Conservation (phyloP, 2,797 vertebrate species). For the Balearica regulorum region DNA sequence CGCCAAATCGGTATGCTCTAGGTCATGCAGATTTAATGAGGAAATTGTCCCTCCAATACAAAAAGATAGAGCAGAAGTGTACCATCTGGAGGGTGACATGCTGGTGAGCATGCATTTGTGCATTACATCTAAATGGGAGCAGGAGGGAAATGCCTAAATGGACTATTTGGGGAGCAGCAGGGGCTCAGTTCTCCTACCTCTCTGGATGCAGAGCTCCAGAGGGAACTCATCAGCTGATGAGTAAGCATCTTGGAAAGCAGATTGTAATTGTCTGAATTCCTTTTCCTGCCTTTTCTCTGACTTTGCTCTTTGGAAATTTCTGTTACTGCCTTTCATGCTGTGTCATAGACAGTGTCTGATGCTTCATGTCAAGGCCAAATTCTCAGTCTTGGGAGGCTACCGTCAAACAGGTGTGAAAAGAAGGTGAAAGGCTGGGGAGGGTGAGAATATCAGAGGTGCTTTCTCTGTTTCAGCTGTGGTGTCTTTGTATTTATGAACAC, state of each 20-base stretch:
- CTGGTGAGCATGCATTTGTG: background rate
- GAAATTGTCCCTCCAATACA: background rate
- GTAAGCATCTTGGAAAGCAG: background rate
- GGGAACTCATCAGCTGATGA: background rate
- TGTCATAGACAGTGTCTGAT: background rate
- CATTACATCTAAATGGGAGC: background rate
- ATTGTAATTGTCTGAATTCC: background rate
- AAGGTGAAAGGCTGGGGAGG: background rate
- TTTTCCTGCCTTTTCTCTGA: background rate
- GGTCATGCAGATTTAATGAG: background rate
- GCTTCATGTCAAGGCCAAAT: background rate
- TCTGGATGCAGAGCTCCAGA: background rate
- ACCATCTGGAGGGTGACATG: background rate
- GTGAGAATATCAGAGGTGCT: background rate
- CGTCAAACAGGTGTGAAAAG: background rate
- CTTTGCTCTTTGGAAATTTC: background rate
- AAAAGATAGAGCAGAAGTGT: background rate
- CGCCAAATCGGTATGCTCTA: background rate
- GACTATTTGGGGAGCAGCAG: background rate
- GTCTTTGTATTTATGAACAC: background rate
- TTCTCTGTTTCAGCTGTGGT: background rate
- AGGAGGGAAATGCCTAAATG: background rate
- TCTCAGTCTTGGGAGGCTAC: background rate
- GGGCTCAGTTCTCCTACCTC: background rate
- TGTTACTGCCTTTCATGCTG: background rate